phyloP scores from a whole-genome alignment of 2,113 vertebrate genomes.

The Zosterops borbonicus region DNA sequence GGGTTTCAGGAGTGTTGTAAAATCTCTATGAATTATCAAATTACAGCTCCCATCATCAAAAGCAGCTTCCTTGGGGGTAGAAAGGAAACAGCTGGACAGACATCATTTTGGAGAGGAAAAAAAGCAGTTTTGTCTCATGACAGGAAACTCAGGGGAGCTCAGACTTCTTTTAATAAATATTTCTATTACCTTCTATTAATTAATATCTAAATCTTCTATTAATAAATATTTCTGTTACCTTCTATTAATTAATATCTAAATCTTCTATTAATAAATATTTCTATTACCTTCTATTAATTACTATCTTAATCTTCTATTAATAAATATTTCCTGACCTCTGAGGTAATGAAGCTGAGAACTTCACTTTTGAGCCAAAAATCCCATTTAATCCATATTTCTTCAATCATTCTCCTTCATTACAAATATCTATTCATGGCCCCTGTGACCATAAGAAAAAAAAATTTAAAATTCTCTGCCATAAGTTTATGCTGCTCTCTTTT shows the following conservation, averaged over 20 bases:
- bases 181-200: background rate
- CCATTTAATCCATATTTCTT: background rate
- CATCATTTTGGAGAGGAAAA: fast-evolving
- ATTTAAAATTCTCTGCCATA: background rate
- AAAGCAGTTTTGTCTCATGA: background rate
- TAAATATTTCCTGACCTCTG: background rate
- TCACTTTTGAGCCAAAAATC: background rate
- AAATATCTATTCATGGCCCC: background rate
- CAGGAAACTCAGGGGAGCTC: background rate
- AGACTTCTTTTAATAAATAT: background rate
- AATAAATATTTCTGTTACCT: background rate
- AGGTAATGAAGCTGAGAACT: background rate
- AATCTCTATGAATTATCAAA: background rate
- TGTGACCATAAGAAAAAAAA: background rate
- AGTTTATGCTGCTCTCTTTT: background rate
- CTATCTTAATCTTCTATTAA: background rate
- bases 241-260: background rate
- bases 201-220: background rate
- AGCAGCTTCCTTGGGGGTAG: background rate
- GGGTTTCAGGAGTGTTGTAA: background rate
- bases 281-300: background rate
- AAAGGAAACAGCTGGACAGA: background rate
- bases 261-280: background rate
- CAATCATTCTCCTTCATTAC: background rate
- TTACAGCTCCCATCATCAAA: background rate